Evolutionary conservation across 2,888 invertebrate genomes (phyloP), one percentile per base, ranked within the genome.

Genomic region (Lasioglossum oenotherae): DNA sequence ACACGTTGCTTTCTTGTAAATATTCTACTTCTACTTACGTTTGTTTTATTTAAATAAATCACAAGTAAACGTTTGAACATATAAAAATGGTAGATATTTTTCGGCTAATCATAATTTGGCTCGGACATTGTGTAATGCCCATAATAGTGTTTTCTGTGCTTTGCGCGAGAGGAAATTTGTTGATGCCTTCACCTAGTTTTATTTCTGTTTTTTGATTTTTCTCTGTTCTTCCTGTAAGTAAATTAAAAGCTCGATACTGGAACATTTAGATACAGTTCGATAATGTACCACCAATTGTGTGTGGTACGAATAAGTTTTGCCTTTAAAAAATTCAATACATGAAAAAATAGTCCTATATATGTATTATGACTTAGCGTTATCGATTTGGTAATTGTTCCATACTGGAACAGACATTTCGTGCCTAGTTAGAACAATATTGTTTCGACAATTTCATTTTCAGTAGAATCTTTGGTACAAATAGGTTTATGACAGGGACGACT

Each of bases 11-110:
- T 41, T 41, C 60, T 72, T 72, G 16, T 35, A 23, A n/a, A 60
- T 14, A 69, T 71, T 46, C 71, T n/a, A 74, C 72, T 38, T 78
- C 23, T 64, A 64, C 35, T 23, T 71, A n/a, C 35, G 38, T 64
- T 35, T 69, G 23, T n/a, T n/a, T 46, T n/a, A 60, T 73, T 41
- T 86, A 81, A 89, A 84, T 88, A 83, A 87, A 84, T 80, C 67
- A 82, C 74, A 88, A 83, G 76, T 79, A 79, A 80, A 86, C 74
- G 81, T 80, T 84, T 35, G 74, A 80, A 75, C 84, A 89, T 81
- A 89, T 35, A 83, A 90, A 90, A 86, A 88, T 74, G 85, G 88
- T 77, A 80, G 44, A 82, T 85, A 71, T 82, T 75, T 71, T 46
- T 80, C 69, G 73, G 87, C 35, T 49, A 82, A 88, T 86, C 77